A percentile compares a stretch with the other conserved stretches of the same genome.
Evolutionary conservation across 2,888 invertebrate species (phyloP).

Genomic region (Anorthoa munda): DNA sequence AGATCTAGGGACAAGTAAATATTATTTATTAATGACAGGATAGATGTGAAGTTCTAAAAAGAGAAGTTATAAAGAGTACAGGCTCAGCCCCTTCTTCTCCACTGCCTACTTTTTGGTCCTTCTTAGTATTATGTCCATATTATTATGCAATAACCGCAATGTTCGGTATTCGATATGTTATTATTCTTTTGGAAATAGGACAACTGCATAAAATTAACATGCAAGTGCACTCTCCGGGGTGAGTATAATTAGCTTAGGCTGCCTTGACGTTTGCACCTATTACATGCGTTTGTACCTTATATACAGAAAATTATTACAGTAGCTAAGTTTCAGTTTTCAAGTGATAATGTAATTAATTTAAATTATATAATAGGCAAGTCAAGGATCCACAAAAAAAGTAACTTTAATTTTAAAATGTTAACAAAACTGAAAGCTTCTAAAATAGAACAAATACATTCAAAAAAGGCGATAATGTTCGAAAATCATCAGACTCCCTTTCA

Average conservation of each 20-base stretch:
- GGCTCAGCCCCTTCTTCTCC: neutral
- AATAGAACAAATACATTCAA: conserved; percentile 52
- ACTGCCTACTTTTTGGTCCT: neutral
- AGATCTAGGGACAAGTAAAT: neutral
- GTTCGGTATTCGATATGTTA: neutral
- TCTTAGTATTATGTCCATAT: neutral
- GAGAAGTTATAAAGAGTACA: too few relatives aligned
- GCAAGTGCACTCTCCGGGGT: neutral
- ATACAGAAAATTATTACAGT: neutral
- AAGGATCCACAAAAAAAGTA: neutral
- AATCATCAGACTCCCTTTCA: conserved; percentile 90
- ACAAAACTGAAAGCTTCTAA: conserved; percentile 40
- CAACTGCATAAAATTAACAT: neutral
- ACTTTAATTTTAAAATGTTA: neutral
- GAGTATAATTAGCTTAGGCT: neutral
- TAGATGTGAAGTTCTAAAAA: neutral
- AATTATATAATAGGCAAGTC: neutral
- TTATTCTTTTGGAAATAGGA: neutral
- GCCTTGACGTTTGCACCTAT: too few relatives aligned
- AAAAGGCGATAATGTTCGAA: conserved; percentile 81
- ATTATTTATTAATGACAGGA: neutral
- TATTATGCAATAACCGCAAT: neutral
- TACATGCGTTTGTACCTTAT: neutral
- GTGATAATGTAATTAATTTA: neutral
- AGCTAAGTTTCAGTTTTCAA: neutral